Conservation (phyloP, 2,888 invertebrate genomes). For the Spisula subtruncata region DNA sequence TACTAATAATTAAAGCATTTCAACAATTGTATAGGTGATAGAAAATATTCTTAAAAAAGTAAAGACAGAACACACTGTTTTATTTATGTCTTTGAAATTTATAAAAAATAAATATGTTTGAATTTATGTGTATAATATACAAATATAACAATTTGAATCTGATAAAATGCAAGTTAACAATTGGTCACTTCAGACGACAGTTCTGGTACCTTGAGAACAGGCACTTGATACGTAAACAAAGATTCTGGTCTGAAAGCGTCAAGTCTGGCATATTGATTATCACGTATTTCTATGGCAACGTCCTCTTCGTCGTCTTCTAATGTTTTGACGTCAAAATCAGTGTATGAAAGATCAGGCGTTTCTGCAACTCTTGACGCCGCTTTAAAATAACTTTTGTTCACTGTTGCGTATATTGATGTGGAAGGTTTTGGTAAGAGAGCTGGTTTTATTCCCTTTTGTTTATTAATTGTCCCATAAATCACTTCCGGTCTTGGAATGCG, state of each 20-base stretch:
- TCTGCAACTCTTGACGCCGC: constrained; percentile 27
- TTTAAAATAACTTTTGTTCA: constrained; percentile 56
- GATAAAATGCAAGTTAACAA: neutral
- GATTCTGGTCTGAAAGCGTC: constrained; percentile 27
- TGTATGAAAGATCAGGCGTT: neutral
- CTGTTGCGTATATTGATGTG: constrained; percentile 56
- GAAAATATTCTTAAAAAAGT: neutral
- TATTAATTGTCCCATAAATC: constrained; percentile 36
- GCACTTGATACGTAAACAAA: neutral
- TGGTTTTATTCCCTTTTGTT: constrained; percentile 22
- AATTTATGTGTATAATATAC: neutral
- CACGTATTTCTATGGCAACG: neutral
- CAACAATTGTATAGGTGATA: neutral
- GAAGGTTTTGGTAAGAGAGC: constrained; percentile 30
- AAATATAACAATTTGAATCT: neutral
- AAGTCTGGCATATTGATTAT: constrained; percentile 38
- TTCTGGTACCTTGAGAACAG: neutral
- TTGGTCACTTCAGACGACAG: constrained; percentile 14
- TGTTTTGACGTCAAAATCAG: constrained; percentile 24
- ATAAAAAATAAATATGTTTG: neutral
- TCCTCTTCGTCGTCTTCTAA: constrained; percentile 53
- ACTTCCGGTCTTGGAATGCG: constrained; percentile 21
- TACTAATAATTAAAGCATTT: neutral
- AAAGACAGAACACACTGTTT: neutral
- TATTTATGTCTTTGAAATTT: neutral